Base-by-base conservation (phyloP, 2,888 invertebrate genomes). In the Hirtodrosophila duncani region DNA sequence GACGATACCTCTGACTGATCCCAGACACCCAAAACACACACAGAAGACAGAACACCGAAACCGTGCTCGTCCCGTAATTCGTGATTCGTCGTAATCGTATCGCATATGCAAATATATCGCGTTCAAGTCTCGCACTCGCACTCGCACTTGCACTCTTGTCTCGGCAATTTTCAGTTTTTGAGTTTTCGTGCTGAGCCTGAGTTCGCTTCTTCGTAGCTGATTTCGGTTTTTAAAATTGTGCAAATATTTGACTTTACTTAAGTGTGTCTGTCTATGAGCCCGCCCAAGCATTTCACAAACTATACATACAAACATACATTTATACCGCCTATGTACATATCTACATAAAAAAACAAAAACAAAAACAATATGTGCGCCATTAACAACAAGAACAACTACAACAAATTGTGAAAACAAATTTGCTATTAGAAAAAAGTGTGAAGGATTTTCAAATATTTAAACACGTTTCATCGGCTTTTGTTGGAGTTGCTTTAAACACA, bases 211-310 rank as follows among this genome's bases (percentile, higher is more conserved):
- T n/a, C n/a, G n/a, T n/a, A 18, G 51, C 56, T 66, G 50, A 67
- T 74, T 72, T 71, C 52, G 39, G 41, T 72, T 58, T 72, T 64
- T n/a, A n/a, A 67, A 67, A 59, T 69, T 78, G 64, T 69, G 75
- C 58, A 78, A 78, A 81, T 77, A 74, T 78, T 78, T 67, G 67
- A 67, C 70, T 62, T 78, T 62, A 75, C 78, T 78, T 78, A 67
- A 65, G 56, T 68, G 59, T 52, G 34, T 46, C 27, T 41, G 33
- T 56, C 45, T 21, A 16, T 41, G 20, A 3, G 53, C 43, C 38
- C 42, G 41, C 56, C 42, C 42, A 58, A 43, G 42, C 21, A 29
- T 24, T 17, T 50, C 41, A 27, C 27, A 10, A 46, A 43, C n/a
- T 43, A 11, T 38, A 29, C 14, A 3, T 29, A 34, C 9, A 23